These are phyloP conservation scores for Jordanella pulchra DNA, from an alignment of 2,797 vertebrate genomes.

Conservation along the genomic window DNA sequence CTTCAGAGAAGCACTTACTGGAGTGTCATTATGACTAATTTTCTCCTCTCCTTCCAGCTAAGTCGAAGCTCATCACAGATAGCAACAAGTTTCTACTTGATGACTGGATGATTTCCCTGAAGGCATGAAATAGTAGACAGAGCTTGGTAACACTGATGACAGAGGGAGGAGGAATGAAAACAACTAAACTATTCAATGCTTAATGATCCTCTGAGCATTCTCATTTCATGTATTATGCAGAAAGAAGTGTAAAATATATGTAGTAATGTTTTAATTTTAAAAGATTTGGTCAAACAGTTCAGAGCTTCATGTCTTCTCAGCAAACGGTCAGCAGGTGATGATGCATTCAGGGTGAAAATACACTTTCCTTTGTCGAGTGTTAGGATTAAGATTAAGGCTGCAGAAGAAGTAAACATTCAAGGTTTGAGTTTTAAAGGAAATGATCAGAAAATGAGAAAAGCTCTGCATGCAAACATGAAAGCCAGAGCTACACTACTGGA, in stretches of 20 bases:
- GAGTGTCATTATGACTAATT: constrained; percentile 21
- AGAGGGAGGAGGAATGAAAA: neutral
- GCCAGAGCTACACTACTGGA: no score
- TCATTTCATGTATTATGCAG: neutral
- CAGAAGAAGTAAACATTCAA: constrained; percentile 20
- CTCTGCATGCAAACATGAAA: neutral
- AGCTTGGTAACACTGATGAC: neutral
- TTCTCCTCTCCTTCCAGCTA: constrained; percentile 15
- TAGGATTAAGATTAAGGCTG: constrained; percentile 14
- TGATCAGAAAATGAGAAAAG: neutral
- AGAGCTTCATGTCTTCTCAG: neutral
- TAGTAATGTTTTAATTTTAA: neutral
- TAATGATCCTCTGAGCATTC: neutral
- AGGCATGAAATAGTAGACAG: constrained; percentile 9
- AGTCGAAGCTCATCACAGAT: constrained; percentile 8
- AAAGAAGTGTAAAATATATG: neutral
- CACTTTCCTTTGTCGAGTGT: constrained; percentile 31
- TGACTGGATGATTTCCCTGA: constrained; percentile 15
- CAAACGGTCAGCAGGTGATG: neutral
- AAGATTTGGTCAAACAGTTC: neutral
- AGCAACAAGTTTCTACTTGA: constrained; percentile 20
- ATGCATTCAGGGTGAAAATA: constrained; percentile 7
- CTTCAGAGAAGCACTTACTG: neutral
- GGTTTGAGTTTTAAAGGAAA: neutral
- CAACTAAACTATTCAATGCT: neutral